Percentiles rank a stretch among this genome's conserved stretches.
Conservation (phyloP, 2,888 invertebrate genomes). For the Polylopha cassiicola region DNA sequence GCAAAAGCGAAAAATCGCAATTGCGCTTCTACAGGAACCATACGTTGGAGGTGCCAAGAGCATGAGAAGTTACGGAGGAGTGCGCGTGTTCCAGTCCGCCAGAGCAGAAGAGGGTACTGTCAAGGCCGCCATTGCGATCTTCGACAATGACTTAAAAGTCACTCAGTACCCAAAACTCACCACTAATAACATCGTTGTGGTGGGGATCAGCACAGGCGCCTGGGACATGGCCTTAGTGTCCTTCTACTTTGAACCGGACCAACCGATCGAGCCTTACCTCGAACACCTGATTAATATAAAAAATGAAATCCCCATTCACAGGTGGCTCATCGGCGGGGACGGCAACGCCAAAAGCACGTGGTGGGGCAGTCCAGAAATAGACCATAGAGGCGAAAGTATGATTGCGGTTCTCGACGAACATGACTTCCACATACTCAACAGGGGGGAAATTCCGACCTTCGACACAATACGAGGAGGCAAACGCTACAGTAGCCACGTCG, state of each 20-base stretch:
- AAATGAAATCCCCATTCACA: neutral
- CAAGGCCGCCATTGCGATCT: conserved; percentile 8
- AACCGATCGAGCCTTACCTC: conserved; percentile 16
- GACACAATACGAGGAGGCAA: conserved; percentile 24
- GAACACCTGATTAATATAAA: conserved; percentile 9
- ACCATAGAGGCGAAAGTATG: conserved; percentile 23
- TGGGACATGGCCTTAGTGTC: conserved; percentile 22
- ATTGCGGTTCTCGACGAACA: conserved; percentile 16
- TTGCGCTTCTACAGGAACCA: conserved; percentile 1
- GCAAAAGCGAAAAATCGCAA: neutral
- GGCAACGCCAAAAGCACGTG: conserved; percentile 9
- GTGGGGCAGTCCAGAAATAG: conserved; percentile 13
- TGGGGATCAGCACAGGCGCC: conserved; percentile 17
- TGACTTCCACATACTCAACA: conserved; percentile 27
- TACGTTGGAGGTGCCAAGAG: too few species aligned
- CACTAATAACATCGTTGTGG: conserved; percentile 21
- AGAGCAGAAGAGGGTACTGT: neutral
- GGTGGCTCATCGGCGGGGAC: neutral
- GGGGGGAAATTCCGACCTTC: conserved; percentile 28
- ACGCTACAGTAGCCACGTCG: conserved; percentile 25
- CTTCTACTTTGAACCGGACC: conserved; percentile 24
- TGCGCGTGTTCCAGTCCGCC: conserved; percentile 1
- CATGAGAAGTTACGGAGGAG: neutral
- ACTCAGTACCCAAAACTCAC: conserved; percentile 10
- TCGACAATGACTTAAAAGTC: conserved; percentile 1